Conservation (phyloP, 2,797 vertebrate genomes). For the Esox masquinongy region DNA sequence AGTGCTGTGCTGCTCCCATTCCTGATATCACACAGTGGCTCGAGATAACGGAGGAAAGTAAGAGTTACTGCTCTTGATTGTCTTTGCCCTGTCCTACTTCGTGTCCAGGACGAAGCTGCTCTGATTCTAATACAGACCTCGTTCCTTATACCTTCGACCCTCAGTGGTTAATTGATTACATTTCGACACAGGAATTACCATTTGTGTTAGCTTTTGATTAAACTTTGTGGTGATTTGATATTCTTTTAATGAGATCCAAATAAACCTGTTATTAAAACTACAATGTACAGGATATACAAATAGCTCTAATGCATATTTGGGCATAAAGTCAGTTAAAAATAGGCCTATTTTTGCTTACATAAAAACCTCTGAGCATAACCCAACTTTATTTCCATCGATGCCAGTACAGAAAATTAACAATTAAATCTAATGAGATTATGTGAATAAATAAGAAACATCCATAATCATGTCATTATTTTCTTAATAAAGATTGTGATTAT, state of each 20-base stretch:
- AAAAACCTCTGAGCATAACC: neutral
- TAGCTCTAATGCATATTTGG: neutral
- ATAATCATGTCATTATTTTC: neutral
- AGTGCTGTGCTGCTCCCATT: slow-evolving; percentile 17
- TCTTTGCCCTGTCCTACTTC: slow-evolving; percentile 52
- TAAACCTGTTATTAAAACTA: slow-evolving; percentile 23
- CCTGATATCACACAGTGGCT: slow-evolving; percentile 28
- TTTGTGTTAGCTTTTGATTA: slow-evolving; percentile 27
- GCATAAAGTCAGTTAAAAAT: neutral
- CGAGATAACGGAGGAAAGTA: slow-evolving; percentile 32
- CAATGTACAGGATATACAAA: neutral
- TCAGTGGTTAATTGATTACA: slow-evolving; percentile 48
- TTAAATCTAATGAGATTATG: neutral
- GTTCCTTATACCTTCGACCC: slow-evolving; percentile 46
- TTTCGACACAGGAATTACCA: slow-evolving; percentile 25
- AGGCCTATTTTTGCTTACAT: neutral
- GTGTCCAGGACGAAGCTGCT: slow-evolving; percentile 62
- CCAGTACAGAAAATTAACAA: neutral
- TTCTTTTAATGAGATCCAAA: slow-evolving; percentile 30
- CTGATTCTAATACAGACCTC: slow-evolving; percentile 57
- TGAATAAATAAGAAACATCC: neutral
- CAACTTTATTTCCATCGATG: neutral
- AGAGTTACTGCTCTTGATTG: slow-evolving; percentile 65
- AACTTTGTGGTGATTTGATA: slow-evolving; percentile 41
- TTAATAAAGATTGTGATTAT: neutral